Evolutionary conservation across 2,113 vertebrate genomes (phyloP), one percentile per base, ranked within the genome.

Genomic region (Apteryx mantelli): DNA sequence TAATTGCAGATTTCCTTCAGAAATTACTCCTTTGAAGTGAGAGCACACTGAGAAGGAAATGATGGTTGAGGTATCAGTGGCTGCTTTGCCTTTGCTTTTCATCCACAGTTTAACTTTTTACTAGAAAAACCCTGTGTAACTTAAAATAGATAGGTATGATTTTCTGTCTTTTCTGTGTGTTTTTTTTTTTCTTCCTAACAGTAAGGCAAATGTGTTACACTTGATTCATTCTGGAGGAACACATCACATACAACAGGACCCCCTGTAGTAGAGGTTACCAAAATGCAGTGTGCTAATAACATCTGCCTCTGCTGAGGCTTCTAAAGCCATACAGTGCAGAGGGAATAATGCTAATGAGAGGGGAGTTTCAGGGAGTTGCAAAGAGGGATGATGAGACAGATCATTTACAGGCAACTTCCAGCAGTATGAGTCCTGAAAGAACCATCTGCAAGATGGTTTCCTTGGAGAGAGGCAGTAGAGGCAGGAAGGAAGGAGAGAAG

Each of bases 1-100:
- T 77, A 69, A 77, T 18, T 55, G 44, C 58, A 70, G 34, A 50
- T 86, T 88, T 88, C 82, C 60, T 70, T 70, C 50, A 70, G 66
- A 70, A 90, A 74, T 80, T 30, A 36, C 17, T 94, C 24, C 69
- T 91, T 56, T 69, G n/a, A 83, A 74, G 28, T 86, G 44, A 77
- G 93, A 80, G 26, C 58, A 75, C 36, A 22, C 34, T 77, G 44
- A 70, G 70, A 82, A 80, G 42, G 25, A 40, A 77, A 21, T 5
- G 2, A 53, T 81, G 22, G 21, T 66, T 88, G 76, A 88, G 36
- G 22, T 68, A 55, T 68, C 22, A 20, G 2, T 73, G 73, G 21
- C 42, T 95, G 50, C 50, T 94, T 93, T 95, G 60, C 76, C 64
- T 90, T 65, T 82, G 53, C 81, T 69, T 93, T 82, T 94, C 4